phyloP scores from a whole-genome alignment of 2,113 vertebrate species.

The Electrona antarctica region DNA sequence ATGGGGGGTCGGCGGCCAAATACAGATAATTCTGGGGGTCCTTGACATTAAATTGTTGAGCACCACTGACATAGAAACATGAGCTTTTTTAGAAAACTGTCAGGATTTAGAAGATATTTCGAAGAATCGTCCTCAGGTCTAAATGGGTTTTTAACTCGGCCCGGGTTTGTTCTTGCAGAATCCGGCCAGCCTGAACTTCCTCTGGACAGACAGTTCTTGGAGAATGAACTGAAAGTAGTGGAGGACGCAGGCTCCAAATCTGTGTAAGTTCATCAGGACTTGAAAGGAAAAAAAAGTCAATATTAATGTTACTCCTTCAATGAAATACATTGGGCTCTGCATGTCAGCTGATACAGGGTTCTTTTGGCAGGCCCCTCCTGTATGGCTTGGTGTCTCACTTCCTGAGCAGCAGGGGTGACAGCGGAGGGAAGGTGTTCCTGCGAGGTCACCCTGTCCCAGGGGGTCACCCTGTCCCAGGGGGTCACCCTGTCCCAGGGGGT shows the following conservation, averaged over 20 bases:
- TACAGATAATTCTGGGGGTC: no score
- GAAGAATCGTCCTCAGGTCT: no score
- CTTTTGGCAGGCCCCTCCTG: constrained; percentile 86
- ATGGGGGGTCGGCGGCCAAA: no score
- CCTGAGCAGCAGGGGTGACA: constrained; percentile 74
- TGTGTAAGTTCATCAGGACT: constrained; percentile 81
- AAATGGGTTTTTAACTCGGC: no score
- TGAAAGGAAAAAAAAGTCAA: constrained; percentile 28
- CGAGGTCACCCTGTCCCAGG: constrained; percentile 58
- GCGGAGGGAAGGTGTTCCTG: constrained; percentile 66
- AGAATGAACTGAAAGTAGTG: constrained; percentile 85
- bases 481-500: constrained; percentile 34
- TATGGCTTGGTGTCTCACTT: constrained; percentile 91
- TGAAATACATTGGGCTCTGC: constrained; percentile 57
- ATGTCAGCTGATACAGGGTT: not conserved
- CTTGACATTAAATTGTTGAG: no score
- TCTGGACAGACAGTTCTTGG: constrained; percentile 91
- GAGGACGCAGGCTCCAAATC: constrained; percentile 86
- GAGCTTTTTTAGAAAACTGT: no score
- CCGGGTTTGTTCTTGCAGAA: no score
- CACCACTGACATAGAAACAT: no score
- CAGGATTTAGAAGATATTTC: no score
- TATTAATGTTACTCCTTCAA: constrained; percentile 39
- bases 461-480: not conserved
- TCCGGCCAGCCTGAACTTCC: constrained; percentile 89